Percentiles rank a stretch among this genome's conserved stretches.
Conservation (phyloP, 2,888 invertebrate genomes). For the Octonoba sinensis region DNA sequence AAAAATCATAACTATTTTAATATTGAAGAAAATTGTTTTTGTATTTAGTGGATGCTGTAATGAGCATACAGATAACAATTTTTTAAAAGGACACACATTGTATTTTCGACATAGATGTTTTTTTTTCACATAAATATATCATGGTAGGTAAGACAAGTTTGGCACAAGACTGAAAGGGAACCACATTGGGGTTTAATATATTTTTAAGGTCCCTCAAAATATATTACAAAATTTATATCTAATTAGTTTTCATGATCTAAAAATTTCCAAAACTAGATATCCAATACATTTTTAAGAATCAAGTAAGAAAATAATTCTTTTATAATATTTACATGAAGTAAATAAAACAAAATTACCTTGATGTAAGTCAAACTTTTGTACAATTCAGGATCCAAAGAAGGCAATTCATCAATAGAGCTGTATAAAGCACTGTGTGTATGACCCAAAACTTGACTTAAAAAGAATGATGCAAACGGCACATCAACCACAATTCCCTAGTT, state of each 20-base stretch:
- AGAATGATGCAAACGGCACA: constrained; percentile 98
- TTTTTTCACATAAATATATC: too few relatives aligned
- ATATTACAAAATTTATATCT: too few relatives aligned
- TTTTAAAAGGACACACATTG: too few relatives aligned
- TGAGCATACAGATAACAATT: too few relatives aligned
- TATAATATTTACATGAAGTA: background rate
- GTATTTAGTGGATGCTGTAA: too few relatives aligned
- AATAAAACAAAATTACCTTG: constrained; percentile 74
- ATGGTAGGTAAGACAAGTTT: too few relatives aligned
- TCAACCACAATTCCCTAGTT: constrained; percentile 94
- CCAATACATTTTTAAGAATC: background rate
- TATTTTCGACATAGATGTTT: too few relatives aligned
- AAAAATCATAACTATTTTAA: too few relatives aligned
- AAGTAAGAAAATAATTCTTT: background rate
- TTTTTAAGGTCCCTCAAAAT: too few relatives aligned
- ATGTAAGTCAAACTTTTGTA: constrained; percentile 96
- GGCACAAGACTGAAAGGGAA: too few relatives aligned
- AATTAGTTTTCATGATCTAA: background rate
- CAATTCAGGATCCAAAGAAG: constrained; percentile 94
- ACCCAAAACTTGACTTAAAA: constrained; percentile 94
- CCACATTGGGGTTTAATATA: too few relatives aligned
- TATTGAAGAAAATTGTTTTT: too few relatives aligned
- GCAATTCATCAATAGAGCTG: constrained; percentile 97
- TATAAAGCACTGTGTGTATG: constrained; percentile 91
- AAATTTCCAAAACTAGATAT: background rate